Percentiles rank a stretch among this genome's conserved stretches.
Conservation (phyloP, 92 coral and sea anemone genomes). For the Montipora capitata region DNA sequence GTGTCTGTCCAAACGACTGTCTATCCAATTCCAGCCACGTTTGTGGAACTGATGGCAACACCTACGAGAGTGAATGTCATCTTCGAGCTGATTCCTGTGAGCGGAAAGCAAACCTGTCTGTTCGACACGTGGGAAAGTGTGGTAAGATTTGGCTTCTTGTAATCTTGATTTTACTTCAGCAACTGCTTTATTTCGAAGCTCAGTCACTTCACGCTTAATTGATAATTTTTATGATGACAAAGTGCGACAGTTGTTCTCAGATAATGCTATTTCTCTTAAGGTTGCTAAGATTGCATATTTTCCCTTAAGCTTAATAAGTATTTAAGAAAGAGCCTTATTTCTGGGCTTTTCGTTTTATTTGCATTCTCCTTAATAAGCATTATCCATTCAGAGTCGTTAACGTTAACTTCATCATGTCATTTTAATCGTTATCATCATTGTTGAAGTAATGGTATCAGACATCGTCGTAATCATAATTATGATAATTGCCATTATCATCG, state of each 20-base stretch:
- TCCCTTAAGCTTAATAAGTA: no score
- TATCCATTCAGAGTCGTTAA: no score
- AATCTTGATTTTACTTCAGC: neutral
- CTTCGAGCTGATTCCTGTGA: constrained; percentile 75
- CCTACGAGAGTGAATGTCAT: constrained; percentile 76
- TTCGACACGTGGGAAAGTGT: constrained; percentile 75
- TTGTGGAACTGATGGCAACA: constrained; percentile 86
- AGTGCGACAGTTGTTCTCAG: neutral
- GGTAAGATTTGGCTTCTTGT: constrained; percentile 56
- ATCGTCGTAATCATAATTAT: neutral
- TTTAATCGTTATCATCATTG: neutral
- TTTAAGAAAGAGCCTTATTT: no score
- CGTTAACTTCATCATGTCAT: neutral
- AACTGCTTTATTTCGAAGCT: neutral
- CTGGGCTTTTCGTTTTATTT: no score
- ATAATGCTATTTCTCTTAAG: no score
- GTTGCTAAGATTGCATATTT: neutral
- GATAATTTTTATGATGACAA: no score
- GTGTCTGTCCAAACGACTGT: constrained; percentile 86
- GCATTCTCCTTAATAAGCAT: neutral
- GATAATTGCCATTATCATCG: neutral
- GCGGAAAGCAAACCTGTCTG: constrained; percentile 65
- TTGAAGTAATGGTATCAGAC: neutral
- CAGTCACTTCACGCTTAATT: no score
- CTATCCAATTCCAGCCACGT: constrained; percentile 57